phyloP scores from a whole-genome alignment of 2,888 invertebrate species.

The Scaptomyza parva region DNA sequence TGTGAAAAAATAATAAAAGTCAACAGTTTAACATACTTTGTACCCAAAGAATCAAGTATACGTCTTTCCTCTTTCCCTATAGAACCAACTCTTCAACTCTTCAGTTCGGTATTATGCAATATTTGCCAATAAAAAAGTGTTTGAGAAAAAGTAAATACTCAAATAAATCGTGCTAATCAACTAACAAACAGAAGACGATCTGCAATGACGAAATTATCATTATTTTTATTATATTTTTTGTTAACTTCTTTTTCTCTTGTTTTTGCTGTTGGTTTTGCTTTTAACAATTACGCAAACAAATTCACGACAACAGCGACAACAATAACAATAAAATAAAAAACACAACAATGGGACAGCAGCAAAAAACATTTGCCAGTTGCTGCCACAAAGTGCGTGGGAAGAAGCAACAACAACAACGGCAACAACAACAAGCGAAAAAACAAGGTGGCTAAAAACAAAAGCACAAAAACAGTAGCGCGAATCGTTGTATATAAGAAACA shows the following conservation, averaged over 20 bases:
- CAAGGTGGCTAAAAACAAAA: conserved; percentile 31
- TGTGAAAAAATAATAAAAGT: conserved; percentile 9
- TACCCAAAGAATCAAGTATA: background rate
- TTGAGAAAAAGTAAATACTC: conserved; percentile 1
- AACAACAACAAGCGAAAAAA: no score
- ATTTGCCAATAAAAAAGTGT: background rate
- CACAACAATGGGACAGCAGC: conserved; percentile 22
- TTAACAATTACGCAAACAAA: conserved; percentile 71
- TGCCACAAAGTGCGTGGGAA: conserved; percentile 71
- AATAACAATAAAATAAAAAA: conserved; percentile 18
- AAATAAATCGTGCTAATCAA: conserved; percentile 42
- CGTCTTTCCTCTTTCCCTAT: no score
- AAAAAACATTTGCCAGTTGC: conserved; percentile 1
- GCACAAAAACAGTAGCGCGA: conserved; percentile 52
- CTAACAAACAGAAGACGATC: conserved; percentile 39
- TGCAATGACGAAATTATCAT: conserved; percentile 59
- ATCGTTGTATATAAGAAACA: conserved; percentile 18
- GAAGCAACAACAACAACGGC: conserved; percentile 27
- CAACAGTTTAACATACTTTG: no score
- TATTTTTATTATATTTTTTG: conserved; percentile 30
- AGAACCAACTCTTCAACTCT: background rate
- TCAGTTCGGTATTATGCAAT: background rate
- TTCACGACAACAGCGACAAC: conserved; percentile 39
- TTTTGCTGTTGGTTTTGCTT: conserved; percentile 26
- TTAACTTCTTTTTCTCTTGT: conserved; percentile 1